phyloP scores from a whole-genome alignment of 2,888 invertebrate species.

The Noctua fimbriata region DNA sequence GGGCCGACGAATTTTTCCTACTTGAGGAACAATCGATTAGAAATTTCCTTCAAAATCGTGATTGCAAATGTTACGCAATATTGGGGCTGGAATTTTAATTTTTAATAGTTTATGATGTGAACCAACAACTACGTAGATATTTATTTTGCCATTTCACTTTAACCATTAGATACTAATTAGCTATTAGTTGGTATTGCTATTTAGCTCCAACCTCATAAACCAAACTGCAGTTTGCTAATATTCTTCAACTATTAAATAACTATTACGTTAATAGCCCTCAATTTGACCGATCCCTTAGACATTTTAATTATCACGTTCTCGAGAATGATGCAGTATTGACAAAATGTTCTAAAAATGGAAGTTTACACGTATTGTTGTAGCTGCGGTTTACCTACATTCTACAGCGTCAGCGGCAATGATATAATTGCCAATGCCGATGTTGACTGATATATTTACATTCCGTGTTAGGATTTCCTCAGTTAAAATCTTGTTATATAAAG shows the following conservation, averaged over 20 bases:
- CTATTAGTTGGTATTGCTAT: neutral
- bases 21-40: neutral
- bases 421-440: constrained; percentile 55
- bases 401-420: constrained; percentile 74
- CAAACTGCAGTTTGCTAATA: neutral
- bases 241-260: constrained; percentile 2
- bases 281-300: constrained; percentile 36
- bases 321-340: constrained; percentile 60
- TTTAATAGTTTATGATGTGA: neutral
- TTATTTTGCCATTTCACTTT: neutral
- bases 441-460: constrained; percentile 59
- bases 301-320: constrained; percentile 69
- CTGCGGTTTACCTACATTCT: constrained; percentile 54
- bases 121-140: neutral
- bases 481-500: constrained; percentile 80
- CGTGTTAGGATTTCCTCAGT: constrained; percentile 74
- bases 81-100: neutral
- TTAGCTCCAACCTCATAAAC: neutral
- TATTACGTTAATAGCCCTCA: neutral
- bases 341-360: constrained; percentile 62
- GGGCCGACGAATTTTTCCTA: neutral
- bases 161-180: neutral
- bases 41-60: neutral
- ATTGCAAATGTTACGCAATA: neutral
- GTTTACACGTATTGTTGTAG: constrained; percentile 73